phyloP scores from a whole-genome alignment of 1,140 invertebrate genomes.

The Nautilus pompilius region DNA sequence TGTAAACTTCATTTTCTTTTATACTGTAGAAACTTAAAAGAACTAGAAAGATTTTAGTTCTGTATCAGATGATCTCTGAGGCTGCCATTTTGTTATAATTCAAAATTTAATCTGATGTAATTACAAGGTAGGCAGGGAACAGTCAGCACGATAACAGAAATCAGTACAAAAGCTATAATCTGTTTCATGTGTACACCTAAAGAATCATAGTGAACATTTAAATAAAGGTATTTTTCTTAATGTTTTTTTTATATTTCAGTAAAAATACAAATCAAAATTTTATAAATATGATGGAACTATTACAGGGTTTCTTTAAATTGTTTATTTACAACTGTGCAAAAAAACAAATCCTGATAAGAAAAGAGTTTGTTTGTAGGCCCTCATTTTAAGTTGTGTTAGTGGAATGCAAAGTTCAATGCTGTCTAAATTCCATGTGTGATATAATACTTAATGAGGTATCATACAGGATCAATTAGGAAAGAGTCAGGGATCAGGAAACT shows the following conservation, averaged over 20 bases:
- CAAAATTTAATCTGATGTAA: not conserved
- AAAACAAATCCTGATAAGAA: not conserved
- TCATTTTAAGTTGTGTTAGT: too few relatives aligned
- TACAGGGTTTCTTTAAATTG: not conserved
- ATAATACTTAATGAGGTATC: not conserved
- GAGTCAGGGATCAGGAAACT: not conserved
- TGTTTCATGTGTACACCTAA: not conserved
- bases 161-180: not conserved
- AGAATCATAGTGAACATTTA: not conserved
- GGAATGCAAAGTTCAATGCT: not conserved
- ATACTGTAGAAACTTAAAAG: not conserved
- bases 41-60: not conserved
- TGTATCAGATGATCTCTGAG: not conserved
- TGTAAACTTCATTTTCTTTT: too few relatives aligned
- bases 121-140: not conserved
- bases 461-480: not conserved
- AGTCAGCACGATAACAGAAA: not conserved
- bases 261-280: not conserved
- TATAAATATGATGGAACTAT: not conserved
- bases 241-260: constrained; percentile 1
- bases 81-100: not conserved
- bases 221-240: not conserved
- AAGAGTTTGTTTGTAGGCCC: not conserved
- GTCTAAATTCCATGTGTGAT: constrained; percentile 1
- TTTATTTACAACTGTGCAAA: not conserved